Conservation (phyloP, 2,888 invertebrate species). For the Platycnemis pennipes region DNA sequence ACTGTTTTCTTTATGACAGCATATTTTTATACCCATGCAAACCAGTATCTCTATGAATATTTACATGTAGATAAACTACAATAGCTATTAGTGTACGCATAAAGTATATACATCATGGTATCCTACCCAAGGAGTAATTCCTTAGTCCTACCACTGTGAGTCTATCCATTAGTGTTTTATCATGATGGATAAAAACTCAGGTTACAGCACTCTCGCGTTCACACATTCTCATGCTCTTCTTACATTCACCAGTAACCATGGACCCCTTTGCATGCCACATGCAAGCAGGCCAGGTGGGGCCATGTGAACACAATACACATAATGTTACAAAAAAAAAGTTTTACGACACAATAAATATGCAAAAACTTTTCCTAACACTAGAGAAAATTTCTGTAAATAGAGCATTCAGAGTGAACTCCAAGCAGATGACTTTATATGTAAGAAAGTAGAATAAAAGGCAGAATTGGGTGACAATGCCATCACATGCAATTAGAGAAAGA, state of each 20-base stretch:
- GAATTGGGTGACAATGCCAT: conserved; percentile 38
- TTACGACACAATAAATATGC: not conserved
- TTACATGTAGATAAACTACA: conserved; percentile 25
- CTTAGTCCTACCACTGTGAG: conserved; percentile 33
- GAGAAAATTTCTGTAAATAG: not conserved
- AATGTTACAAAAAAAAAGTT: not conserved
- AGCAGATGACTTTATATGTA: not conserved
- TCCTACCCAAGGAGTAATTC: conserved; percentile 31
- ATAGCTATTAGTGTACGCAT: conserved; percentile 4
- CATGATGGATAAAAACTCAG: conserved; percentile 39
- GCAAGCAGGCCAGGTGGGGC: conserved; percentile 37
- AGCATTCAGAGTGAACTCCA: conserved; percentile 26
- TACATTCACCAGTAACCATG: not conserved
- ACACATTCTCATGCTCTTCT: conserved; percentile 63
- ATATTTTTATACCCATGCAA: conserved; percentile 41
- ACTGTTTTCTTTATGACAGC: not conserved
- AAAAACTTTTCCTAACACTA: not conserved
- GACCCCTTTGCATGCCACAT: conserved; percentile 48
- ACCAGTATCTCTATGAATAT: conserved; percentile 7
- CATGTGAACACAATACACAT: conserved; percentile 24
- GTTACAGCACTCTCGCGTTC: conserved; percentile 57
- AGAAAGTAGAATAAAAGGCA: not conserved
- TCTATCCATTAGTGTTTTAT: conserved; percentile 53
- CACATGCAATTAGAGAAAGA: conserved; percentile 43
- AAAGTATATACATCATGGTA: conserved; percentile 21